phyloP scores from a whole-genome alignment of 2,113 vertebrate genomes.

The Solea solea region DNA sequence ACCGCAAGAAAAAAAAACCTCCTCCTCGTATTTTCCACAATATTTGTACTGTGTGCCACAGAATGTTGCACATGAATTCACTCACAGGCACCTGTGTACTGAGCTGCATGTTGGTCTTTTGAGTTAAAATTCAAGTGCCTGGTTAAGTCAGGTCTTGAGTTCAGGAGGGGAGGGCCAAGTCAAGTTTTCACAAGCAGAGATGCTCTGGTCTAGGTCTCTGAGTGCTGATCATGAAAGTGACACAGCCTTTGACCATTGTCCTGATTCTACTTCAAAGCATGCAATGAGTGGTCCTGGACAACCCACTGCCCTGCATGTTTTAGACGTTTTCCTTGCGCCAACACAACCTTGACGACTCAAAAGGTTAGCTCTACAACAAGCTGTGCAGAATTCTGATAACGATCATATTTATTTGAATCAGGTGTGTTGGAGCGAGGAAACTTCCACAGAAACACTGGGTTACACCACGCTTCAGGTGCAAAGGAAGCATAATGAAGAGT shows the following conservation, averaged over 20 bases:
- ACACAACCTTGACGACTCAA: too few species aligned
- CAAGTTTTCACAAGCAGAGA: constrained; percentile 11
- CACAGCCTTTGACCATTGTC: not conserved
- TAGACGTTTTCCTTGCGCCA: too few species aligned
- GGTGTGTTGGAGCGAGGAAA: too few species aligned
- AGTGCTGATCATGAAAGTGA: constrained; percentile 7
- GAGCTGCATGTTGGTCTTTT: not conserved
- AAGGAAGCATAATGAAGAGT: too few species aligned
- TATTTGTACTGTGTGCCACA: not conserved
- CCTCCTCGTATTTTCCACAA: not conserved
- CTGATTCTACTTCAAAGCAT: not conserved
- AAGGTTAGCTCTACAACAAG: too few species aligned
- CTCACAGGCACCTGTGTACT: constrained; percentile 3
- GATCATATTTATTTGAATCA: too few species aligned
- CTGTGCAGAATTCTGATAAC: too few species aligned
- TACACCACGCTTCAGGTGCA: too few species aligned
- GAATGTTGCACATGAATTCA: not conserved
- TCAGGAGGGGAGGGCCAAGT: not conserved
- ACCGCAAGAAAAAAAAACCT: not conserved
- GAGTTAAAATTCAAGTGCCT: not conserved
- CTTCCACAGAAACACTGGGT: too few species aligned
- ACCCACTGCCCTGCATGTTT: too few species aligned
- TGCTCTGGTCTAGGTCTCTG: constrained; percentile 5
- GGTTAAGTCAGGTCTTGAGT: constrained; percentile 6
- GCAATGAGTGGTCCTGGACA: too few species aligned